Evolutionary conservation across 2,888 invertebrate genomes (phyloP), one percentile per base, ranked within the genome.

Genomic region (Lasius fuliginosus): DNA sequence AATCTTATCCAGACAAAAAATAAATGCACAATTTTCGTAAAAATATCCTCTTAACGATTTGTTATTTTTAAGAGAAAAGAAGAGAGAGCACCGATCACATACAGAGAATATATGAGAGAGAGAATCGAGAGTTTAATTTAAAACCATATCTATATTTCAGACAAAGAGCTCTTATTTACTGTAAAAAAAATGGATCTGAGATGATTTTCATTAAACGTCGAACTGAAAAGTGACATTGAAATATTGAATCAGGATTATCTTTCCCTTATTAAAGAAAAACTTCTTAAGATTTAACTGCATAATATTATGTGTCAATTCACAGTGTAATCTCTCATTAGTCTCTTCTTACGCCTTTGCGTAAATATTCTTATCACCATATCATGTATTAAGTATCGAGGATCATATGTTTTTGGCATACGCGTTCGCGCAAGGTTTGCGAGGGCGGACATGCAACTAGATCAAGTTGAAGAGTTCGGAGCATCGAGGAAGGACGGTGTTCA

Each of bases 391-490:
- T 27, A 53, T 65, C 18, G 27, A 40, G 40, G n/a, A 56, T 67
- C 30, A 18, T 67, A 2, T 36, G 27, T 67, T 68, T 68, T 56
- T 27, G 4, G 18, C 36, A 3, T 27, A 49, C 5, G 40, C 33
- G 8, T 2, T 12, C 23, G 49, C 46, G 42, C 46, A 42, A 83
- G 82, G 85, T 82, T 77, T 83, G 74, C 84, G 76, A 30, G 68
- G 83, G 83, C 60, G 65, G 84, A 81, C 46, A 46, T 81, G 83
- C 73, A 90, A 86, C 86, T 90, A 87, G 94, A 94, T 94, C 94
- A 94, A 94, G 94, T 93, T 94, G 93, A 94, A 93, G 92, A 93
- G 93, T 93, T 93, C 93, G 93, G 83, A 87, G 87, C 88, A 85
- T 91, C 87, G 92, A 91, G 91, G 90, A 93, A 93, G 92, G 93